phyloP scores from a whole-genome alignment of 2,888 invertebrate species.

The Hyalella azteca region DNA sequence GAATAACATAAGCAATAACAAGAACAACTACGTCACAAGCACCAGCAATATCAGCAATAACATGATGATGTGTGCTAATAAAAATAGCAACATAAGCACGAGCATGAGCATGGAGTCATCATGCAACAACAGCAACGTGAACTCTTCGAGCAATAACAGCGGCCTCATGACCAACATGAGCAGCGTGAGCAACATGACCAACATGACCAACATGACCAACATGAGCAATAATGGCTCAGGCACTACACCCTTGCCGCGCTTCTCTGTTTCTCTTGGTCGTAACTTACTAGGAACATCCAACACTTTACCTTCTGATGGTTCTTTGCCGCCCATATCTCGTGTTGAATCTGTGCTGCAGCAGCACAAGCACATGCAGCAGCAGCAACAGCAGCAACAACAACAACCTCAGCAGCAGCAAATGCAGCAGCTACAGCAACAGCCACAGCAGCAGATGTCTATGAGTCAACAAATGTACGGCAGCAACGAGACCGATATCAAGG shows the following conservation, averaged over 20 bases:
- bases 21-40: neutral
- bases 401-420: conserved; percentile 32
- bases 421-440: conserved; percentile 21
- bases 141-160: neutral
- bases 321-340: neutral
- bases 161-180: neutral
- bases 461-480: neutral
- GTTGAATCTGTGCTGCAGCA: conserved; percentile 33
- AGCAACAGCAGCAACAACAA: conserved; percentile 43
- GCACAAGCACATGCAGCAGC: conserved; percentile 45
- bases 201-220: neutral
- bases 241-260: conserved; percentile 34
- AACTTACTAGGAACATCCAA: conserved; percentile 1
- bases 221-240: neutral
- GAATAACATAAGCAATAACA: neutral
- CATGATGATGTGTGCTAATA: neutral
- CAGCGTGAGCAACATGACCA: neutral
- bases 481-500: neutral
- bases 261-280: conserved; percentile 24
- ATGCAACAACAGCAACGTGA: conserved; percentile 4
- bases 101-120: neutral
- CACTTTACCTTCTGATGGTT: neutral
- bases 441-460: neutral
- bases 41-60: conserved; percentile 6
- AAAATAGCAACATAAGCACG: neutral